Evolutionary conservation across 2,797 vertebrate genomes (phyloP).

Genomic region (Lepilemur septentrionalis): DNA sequence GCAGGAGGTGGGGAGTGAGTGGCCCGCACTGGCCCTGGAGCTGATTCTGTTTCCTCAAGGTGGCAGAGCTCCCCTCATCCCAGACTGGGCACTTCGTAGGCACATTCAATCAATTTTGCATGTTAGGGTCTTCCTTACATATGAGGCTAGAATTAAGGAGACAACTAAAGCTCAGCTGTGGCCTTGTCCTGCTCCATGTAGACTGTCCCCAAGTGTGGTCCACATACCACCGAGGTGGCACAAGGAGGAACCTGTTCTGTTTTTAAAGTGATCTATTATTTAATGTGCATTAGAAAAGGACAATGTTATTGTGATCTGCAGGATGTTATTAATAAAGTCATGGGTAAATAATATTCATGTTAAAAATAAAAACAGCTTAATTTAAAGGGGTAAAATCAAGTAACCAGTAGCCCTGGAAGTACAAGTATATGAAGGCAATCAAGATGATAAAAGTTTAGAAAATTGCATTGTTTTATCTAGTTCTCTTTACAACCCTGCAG

Average conservation of each 20-base stretch:
- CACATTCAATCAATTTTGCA: fast-evolving
- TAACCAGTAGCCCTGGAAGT: neutral
- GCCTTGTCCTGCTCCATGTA: no score
- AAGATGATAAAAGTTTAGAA: neutral
- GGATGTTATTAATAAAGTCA: neutral
- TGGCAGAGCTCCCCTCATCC: neutral
- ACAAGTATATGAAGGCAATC: neutral
- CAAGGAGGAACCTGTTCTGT: neutral
- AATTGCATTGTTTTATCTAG: neutral
- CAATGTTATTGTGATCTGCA: neutral
- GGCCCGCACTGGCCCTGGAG: neutral
- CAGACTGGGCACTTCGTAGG: neutral
- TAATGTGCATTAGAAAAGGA: neutral
- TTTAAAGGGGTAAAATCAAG: neutral
- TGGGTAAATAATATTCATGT: neutral
- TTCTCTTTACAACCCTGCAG: neutral
- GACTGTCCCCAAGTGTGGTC: neutral
- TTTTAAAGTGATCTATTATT: neutral
- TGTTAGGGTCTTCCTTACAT: neutral
- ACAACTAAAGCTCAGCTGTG: neutral
- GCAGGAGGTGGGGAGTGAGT: neutral
- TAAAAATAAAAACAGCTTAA: neutral
- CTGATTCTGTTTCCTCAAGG: fast-evolving
- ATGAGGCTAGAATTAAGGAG: neutral
- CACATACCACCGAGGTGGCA: fast-evolving